A percentile compares a stretch with the other conserved stretches of the same genome.
Evolutionary conservation across 1,140 invertebrate species (phyloP).

Genomic region (Himalopsyche phryganea): DNA sequence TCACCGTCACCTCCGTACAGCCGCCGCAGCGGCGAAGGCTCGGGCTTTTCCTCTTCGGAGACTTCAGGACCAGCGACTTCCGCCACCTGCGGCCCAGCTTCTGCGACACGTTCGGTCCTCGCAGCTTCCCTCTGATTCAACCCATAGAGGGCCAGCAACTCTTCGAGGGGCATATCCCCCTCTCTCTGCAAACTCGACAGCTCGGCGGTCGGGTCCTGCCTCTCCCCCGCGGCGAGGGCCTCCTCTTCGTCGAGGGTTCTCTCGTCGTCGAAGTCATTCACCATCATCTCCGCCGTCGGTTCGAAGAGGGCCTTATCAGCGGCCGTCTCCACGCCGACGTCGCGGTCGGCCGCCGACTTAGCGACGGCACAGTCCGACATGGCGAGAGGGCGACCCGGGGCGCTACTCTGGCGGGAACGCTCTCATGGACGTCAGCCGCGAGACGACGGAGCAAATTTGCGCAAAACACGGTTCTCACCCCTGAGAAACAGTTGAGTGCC

Average conservation of each 20-base stretch:
- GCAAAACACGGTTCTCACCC: neutral
- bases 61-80: constrained; percentile 48
- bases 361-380: constrained; percentile 23
- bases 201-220: constrained; percentile 78
- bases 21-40: constrained; percentile 76
- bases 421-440: constrained; percentile 1
- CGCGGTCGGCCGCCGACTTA: constrained; percentile 40
- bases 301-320: constrained; percentile 58
- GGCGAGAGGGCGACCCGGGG: constrained; percentile 5
- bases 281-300: constrained; percentile 82
- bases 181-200: constrained; percentile 84
- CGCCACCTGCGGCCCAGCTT: constrained; percentile 45
- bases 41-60: constrained; percentile 44
- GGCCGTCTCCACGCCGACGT: constrained; percentile 52
- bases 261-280: constrained; percentile 97
- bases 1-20: constrained; percentile 73
- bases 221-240: constrained; percentile 80
- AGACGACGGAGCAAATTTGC: neutral
- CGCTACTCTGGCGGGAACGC: constrained; percentile 8
- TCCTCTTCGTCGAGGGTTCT: constrained; percentile 94
- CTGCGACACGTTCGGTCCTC: constrained; percentile 44
- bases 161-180: constrained; percentile 91
- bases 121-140: constrained; percentile 53
- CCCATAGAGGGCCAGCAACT: constrained; percentile 85
- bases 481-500: too few relatives aligned